Evolutionary conservation across 1,140 invertebrate species (phyloP).

Genomic region (Bathynomus jamesi): DNA sequence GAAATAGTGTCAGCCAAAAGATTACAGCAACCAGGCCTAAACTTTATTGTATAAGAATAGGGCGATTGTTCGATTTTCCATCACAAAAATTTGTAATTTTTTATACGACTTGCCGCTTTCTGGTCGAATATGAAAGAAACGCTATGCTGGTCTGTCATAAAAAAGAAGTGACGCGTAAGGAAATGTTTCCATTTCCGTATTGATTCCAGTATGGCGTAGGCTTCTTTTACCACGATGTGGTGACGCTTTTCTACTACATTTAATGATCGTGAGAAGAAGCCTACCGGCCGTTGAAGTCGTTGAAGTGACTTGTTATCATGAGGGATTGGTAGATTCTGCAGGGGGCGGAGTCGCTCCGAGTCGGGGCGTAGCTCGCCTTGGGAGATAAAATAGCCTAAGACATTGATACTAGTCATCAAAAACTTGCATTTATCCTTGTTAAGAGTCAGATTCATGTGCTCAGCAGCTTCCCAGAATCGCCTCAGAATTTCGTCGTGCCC

Average conservation of each 20-base stretch:
- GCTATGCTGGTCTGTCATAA: too few species aligned
- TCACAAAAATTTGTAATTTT: too few species aligned
- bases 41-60: too few species aligned
- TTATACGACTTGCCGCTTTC: too few species aligned
- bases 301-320: neutral
- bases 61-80: too few species aligned
- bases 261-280: too few species aligned
- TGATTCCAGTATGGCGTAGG: neutral
- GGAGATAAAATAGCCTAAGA: neutral
- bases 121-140: too few species aligned
- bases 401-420: neutral
- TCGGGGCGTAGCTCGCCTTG: neutral
- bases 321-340: neutral
- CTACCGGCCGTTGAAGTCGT: too few species aligned
- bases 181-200: neutral
- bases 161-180: neutral
- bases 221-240: neutral
- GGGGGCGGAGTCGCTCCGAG: neutral
- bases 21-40: too few species aligned
- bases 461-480: neutral
- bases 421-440: too few species aligned
- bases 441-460: neutral
- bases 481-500: neutral
- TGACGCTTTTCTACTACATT: too few species aligned
- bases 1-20: too few species aligned